Evolutionary conservation across 1,140 invertebrate species (phyloP), one percentile per base, ranked within the genome.

Genomic region (Probaryconus sp.): DNA sequence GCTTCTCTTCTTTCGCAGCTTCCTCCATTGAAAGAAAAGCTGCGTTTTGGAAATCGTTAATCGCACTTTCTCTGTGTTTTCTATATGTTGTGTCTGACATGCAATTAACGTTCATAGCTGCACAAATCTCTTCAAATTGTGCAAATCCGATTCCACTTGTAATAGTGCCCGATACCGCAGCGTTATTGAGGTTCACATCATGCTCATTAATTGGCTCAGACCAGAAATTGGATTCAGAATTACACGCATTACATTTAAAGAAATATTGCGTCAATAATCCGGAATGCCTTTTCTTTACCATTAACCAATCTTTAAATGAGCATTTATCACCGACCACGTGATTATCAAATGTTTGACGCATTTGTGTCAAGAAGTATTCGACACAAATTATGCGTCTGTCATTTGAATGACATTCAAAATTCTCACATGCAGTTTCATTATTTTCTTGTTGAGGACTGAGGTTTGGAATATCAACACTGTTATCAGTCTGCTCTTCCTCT

Each of bases 1-100:
- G 35, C 55, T 30, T 64, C 60, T 84, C 78, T 48, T 79, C 74
- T 56, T 75, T 53, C 5, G 33, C 78, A 37, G 80, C 82, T 28
- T 69, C 55, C 9, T 38, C 11, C 77, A 75, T 76, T 26, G 38
- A 40, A 11, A 50, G 2, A n/a, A 40, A 14, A 43, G 74, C 64
- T 38, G 43, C 40, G 64, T 33, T 60, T 16, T 58, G 43, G 26
- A 65, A 77, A 14, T 33, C 18, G 11, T 45, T 33, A 43, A 40
- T 55, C 14, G 80, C 38, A 30, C 50, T 40, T 10, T 76, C 42
- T 13, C 61, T 45, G n/a, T 51, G 24, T 38, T 48, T 72, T 17
- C 17, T 56, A 21, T 53, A 80, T 1, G 64, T 71, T 20, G 21
- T 55, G 16, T 33, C 10, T 37, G 45, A 58, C 45, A 80, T 71